Percentiles rank a stretch among this genome's conserved stretches.
These are phyloP conservation scores for Plemyria rubiginata DNA, from an alignment of 2,888 invertebrate genomes.

Conservation along the genomic window DNA sequence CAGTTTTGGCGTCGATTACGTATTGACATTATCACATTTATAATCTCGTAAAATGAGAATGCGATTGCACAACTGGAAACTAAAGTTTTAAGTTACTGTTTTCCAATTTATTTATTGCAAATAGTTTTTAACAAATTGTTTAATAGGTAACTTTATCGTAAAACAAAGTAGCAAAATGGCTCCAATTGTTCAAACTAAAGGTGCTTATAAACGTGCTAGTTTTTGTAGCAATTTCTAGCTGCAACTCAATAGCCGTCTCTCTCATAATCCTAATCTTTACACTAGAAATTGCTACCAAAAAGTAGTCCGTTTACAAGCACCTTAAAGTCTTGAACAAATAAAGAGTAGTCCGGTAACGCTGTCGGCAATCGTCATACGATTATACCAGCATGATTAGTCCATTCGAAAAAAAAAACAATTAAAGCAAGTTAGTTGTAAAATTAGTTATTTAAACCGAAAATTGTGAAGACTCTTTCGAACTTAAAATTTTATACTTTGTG, in stretches of 20 bases:
- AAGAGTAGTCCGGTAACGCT: too few species aligned
- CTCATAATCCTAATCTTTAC: too few species aligned
- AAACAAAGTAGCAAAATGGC: not conserved
- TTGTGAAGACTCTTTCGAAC: constrained; percentile 1
- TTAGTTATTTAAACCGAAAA: too few species aligned
- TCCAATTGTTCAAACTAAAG: not conserved
- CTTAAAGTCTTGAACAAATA: constrained; percentile 7
- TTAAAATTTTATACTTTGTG: not conserved
- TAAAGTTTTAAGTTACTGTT: constrained; percentile 24
- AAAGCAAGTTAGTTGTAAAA: constrained; percentile 5
- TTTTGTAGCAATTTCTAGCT: too few species aligned
- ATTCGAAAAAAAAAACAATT: too few species aligned
- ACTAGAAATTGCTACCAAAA: too few species aligned
- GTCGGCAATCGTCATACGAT: too few species aligned
- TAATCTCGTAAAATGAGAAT: constrained; percentile 40
- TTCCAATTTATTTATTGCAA: constrained; percentile 9
- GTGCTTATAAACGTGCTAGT: too few species aligned
- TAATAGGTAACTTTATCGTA: constrained; percentile 7
- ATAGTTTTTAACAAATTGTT: constrained; percentile 2
- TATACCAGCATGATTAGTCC: too few species aligned
- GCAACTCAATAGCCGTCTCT: too few species aligned
- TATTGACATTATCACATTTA: constrained; percentile 40
- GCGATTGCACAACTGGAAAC: constrained; percentile 35
- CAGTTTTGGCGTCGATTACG: constrained; percentile 45
- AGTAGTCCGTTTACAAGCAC: too few species aligned